Conservation (phyloP, 53 echinoderm and acorn worm species). For the Mesocentrotus franciscanus region DNA sequence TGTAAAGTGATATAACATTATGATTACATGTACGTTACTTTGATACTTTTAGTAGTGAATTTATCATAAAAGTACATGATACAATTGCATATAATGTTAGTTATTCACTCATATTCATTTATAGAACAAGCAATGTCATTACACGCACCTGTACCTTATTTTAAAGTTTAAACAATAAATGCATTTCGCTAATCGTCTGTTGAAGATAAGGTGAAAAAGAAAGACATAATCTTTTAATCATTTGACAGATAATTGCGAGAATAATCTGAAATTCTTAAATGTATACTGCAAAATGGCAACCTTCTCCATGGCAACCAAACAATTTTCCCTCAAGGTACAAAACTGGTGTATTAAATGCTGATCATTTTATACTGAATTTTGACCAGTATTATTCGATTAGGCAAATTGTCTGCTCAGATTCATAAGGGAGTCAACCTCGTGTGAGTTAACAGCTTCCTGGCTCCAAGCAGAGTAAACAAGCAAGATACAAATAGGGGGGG, state of each 20-base stretch:
- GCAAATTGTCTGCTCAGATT: too few relatives aligned
- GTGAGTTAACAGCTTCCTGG: too few relatives aligned
- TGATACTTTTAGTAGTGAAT: constrained; percentile 8
- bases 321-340: not conserved
- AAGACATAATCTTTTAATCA: not conserved
- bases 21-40: not conserved
- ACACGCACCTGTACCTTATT: not conserved
- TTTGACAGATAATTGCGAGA: too few relatives aligned
- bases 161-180: not conserved
- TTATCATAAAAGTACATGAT: constrained; percentile 18
- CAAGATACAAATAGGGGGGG: too few relatives aligned
- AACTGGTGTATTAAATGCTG: too few relatives aligned
- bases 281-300: not conserved
- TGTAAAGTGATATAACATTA: not conserved
- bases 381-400: too few relatives aligned
- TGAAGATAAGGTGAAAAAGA: not conserved
- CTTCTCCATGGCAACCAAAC: not conserved
- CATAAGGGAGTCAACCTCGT: too few relatives aligned
- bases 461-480: too few relatives aligned
- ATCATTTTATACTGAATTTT: too few relatives aligned
- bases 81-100: not conserved
- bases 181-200: not conserved
- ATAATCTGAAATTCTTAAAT: too few relatives aligned
- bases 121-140: not conserved
- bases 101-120: not conserved